These are phyloP conservation scores for Channallabes apus DNA, from an alignment of 2,797 vertebrate species.

Conservation along the genomic window DNA sequence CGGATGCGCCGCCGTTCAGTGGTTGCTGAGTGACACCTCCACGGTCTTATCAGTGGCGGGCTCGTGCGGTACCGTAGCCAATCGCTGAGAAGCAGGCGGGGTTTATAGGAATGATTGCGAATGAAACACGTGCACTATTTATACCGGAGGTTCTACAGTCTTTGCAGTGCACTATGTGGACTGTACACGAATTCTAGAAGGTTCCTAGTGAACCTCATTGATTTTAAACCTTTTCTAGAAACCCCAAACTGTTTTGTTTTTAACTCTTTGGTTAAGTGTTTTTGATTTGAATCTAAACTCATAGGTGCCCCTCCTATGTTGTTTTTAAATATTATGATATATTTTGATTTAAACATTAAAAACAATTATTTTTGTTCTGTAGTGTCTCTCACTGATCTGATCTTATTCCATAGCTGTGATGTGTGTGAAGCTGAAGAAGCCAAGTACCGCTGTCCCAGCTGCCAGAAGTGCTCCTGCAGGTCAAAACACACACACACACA, in stretches of 20 bases:
- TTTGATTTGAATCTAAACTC: too few relatives aligned
- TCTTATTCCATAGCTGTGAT: conserved; percentile 78
- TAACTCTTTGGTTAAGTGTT: too few relatives aligned
- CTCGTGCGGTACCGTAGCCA: neutral
- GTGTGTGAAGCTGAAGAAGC: conserved; percentile 82
- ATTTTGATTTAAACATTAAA: too few relatives aligned
- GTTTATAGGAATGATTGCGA: too few relatives aligned
- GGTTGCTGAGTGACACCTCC: neutral
- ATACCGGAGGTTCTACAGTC: too few relatives aligned
- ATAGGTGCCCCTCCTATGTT: too few relatives aligned
- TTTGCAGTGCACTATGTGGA: neutral
- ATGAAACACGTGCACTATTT: too few relatives aligned
- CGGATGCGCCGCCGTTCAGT: neutral
- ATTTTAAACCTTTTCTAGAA: neutral
- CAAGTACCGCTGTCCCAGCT: conserved; percentile 89
- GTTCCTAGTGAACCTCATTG: too few relatives aligned
- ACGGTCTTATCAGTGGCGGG: neutral
- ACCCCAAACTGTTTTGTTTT: too few relatives aligned
- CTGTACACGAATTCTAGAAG: too few relatives aligned
- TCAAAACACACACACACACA: conserved; percentile 55
- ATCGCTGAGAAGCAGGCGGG: neutral
- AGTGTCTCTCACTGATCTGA: neutral
- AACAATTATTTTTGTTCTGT: neutral
- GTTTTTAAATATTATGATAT: too few relatives aligned
- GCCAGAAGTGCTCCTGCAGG: conserved; percentile 89